Percentiles rank a stretch among this genome's conserved stretches.
phyloP scores from a whole-genome alignment of 2,113 vertebrate genomes.

The Nothocercus nigrocapillus region DNA sequence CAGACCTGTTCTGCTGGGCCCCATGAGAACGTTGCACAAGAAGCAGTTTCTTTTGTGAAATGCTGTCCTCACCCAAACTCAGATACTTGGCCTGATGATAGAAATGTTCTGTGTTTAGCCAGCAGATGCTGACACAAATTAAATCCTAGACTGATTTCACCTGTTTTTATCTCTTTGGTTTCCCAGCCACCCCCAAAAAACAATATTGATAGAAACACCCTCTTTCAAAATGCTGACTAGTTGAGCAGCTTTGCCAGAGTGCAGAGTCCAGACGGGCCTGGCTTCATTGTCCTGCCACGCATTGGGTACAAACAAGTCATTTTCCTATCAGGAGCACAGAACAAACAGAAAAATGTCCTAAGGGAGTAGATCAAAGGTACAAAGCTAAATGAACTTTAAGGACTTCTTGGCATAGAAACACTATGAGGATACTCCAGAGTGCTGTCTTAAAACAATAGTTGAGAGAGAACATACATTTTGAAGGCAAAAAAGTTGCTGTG shows the following conservation, averaged over 20 bases:
- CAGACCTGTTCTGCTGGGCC: neutral
- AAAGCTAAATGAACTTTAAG: neutral
- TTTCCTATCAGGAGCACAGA: neutral
- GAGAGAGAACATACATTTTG: neutral
- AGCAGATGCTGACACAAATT: neutral
- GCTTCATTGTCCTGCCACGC: neutral
- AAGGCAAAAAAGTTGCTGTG: neutral
- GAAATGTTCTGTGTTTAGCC: neutral
- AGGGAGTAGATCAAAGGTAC: neutral
- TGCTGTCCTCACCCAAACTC: neutral
- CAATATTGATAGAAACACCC: neutral
- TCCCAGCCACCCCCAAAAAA: neutral
- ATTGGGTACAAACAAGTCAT: neutral
- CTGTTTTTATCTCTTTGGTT: neutral
- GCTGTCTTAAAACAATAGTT: neutral
- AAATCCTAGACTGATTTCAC: neutral
- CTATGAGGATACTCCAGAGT: neutral
- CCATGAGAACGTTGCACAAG: neutral
- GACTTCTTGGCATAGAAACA: neutral
- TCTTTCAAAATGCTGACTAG: neutral
- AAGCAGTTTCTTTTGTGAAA: neutral
- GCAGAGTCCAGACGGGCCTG: neutral
- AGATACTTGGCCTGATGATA: rapidly evolving
- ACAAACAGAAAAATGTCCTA: neutral
- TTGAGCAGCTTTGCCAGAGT: rapidly evolving